These are phyloP conservation scores for Euwallacea similis DNA, from an alignment of 1,140 invertebrate genomes.

Conservation along the genomic window DNA sequence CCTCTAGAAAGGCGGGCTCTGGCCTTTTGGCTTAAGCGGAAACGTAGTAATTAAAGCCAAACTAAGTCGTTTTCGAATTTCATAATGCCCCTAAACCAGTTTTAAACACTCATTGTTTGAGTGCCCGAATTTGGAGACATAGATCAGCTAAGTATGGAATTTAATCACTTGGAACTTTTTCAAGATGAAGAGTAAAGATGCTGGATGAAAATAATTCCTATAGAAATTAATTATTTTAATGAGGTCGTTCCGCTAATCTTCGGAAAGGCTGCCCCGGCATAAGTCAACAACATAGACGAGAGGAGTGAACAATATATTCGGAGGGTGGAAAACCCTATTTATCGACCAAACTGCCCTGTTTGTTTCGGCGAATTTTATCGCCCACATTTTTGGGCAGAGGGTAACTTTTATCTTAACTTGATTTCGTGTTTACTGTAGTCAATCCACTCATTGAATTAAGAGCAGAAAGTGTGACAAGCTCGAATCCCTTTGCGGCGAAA, in stretches of 20 bases:
- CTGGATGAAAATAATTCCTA: too few relatives aligned
- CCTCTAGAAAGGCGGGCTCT: conserved; percentile 21
- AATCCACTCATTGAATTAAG: conserved; percentile 35
- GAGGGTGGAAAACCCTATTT: conserved; percentile 17
- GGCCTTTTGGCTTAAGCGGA: conserved; percentile 21
- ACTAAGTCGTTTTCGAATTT: conserved; percentile 13
- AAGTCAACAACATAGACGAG: conserved; percentile 33
- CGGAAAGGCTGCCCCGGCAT: conserved; percentile 27
- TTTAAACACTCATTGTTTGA: neutral
- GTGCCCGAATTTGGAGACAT: neutral
- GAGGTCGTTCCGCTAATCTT: conserved; percentile 21
- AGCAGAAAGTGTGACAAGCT: conserved; percentile 29
- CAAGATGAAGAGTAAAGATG: too few relatives aligned
- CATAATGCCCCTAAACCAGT: conserved; percentile 3
- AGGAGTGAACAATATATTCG: conserved; percentile 21
- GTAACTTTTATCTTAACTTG: conserved; percentile 35
- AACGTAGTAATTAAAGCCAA: conserved; percentile 20
- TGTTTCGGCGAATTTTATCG: conserved; percentile 33
- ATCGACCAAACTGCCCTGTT: conserved; percentile 33
- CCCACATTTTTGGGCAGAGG: conserved; percentile 22
- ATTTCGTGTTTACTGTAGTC: conserved; percentile 31
- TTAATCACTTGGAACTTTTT: too few relatives aligned
- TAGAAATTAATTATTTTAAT: conserved; percentile 32
- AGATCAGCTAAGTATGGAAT: too few relatives aligned
- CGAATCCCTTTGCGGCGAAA: conserved; percentile 20